A percentile compares a stretch with the other conserved stretches of the same genome.
Evolutionary conservation across 2,113 vertebrate species (phyloP).

Genomic region (Anarhynchus alexandrinus): DNA sequence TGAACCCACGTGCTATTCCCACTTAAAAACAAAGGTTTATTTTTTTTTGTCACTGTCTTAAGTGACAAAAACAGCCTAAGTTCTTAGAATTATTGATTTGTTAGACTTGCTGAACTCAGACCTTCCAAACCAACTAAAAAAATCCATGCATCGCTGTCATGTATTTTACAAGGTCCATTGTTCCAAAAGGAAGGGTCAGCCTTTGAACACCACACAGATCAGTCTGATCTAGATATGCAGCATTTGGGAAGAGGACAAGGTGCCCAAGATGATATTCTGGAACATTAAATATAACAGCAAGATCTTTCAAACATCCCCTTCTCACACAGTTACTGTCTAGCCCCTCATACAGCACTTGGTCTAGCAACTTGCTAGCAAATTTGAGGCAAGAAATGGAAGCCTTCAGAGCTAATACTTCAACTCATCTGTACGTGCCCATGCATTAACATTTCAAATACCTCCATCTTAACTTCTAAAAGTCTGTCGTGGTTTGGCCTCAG

Average conservation of each 20-base stretch:
- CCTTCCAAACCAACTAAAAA: not conserved
- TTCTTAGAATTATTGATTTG: not conserved
- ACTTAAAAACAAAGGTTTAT: not conserved
- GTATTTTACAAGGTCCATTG: not conserved
- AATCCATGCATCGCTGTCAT: accelerated
- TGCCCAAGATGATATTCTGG: not conserved
- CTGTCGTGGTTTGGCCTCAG: too few relatives aligned
- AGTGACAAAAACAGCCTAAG: not conserved
- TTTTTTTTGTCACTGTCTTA: not conserved
- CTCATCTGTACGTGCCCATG: not conserved
- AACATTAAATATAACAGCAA: not conserved
- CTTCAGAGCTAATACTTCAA: not conserved
- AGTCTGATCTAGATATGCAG: not conserved
- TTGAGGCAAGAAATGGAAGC: not conserved
- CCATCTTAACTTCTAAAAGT: not conserved
- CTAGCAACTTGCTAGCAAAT: not conserved
- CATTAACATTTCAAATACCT: not conserved
- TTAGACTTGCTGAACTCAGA: not conserved
- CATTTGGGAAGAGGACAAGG: not conserved
- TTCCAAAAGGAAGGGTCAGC: not conserved
- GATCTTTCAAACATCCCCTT: not conserved
- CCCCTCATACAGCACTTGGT: not conserved
- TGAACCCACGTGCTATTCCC: not conserved
- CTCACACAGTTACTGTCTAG: not conserved
- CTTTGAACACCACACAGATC: not conserved